phyloP scores from a whole-genome alignment of 1,140 invertebrate genomes.

The Drosophila melanica region DNA sequence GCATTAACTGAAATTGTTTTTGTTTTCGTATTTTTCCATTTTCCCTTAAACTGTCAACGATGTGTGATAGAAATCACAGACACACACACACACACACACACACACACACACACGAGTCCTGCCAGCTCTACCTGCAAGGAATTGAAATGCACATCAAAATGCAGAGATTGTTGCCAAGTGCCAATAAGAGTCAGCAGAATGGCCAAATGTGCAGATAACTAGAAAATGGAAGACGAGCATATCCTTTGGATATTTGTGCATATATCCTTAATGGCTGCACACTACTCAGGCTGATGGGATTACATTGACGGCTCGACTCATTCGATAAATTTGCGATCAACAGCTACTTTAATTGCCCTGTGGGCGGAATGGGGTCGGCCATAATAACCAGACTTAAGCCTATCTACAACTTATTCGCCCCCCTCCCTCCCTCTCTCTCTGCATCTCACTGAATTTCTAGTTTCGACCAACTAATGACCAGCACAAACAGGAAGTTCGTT shows the following conservation, averaged over 20 bases:
- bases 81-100: no score
- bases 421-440: background rate
- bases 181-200: slow-evolving; percentile 63
- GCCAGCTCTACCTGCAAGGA: slow-evolving; percentile 25
- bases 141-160: slow-evolving; percentile 57
- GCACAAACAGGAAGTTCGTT: slow-evolving; percentile 65
- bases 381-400: slow-evolving; percentile 36
- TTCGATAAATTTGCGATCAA: slow-evolving; percentile 30
- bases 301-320: slow-evolving; percentile 13
- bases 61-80: slow-evolving; percentile 66
- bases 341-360: slow-evolving; percentile 46
- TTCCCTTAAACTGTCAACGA: slow-evolving; percentile 44
- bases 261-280: no score
- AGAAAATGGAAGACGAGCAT: background rate
- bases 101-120: background rate
- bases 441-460: background rate
- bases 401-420: background rate
- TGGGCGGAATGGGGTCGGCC: slow-evolving; percentile 4
- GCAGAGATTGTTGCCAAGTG: slow-evolving; percentile 70
- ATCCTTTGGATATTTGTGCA: background rate
- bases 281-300: slow-evolving; percentile 12
- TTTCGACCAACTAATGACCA: slow-evolving; percentile 26
- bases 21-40: slow-evolving; percentile 19
- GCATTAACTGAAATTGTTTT: slow-evolving; percentile 68
- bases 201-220: slow-evolving; percentile 36